These are phyloP conservation scores for Sclerodermus sp. DNA, from an alignment of 2,888 invertebrate species.

Conservation along the genomic window DNA sequence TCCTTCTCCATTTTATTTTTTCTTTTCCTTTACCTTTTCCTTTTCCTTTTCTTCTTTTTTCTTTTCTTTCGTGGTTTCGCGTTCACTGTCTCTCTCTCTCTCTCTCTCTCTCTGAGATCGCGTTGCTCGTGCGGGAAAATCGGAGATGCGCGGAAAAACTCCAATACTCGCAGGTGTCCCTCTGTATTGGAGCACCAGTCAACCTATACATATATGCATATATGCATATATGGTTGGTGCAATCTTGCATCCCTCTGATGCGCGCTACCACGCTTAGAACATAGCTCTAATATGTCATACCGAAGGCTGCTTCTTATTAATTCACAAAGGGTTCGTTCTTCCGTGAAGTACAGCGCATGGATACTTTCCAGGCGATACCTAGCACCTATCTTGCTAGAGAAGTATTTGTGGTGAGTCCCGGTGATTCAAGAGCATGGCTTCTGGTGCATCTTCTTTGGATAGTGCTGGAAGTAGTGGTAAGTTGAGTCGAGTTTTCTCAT, in stretches of 20 bases:
- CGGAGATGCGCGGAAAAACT: background rate
- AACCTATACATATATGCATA: background rate
- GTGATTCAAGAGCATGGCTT: constrained; percentile 66
- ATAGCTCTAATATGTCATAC: constrained; percentile 46
- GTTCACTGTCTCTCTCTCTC: background rate
- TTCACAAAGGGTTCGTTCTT: constrained; percentile 48
- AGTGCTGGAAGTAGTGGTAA: constrained; percentile 77
- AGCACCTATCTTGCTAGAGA: constrained; percentile 38
- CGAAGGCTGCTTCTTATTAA: constrained; percentile 45
- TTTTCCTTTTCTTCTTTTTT: too few species aligned
- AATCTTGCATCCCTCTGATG: constrained; percentile 32
- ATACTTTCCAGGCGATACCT: constrained; percentile 50
- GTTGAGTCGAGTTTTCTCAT: constrained; percentile 41
- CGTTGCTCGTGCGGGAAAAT: background rate
- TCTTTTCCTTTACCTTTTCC: too few species aligned
- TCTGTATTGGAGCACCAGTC: background rate
- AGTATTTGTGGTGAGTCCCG: constrained; percentile 29
- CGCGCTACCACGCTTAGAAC: constrained; percentile 27
- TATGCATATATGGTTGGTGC: constrained; percentile 25
- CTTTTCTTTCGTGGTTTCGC: constrained; percentile 6
- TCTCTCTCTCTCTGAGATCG: background rate
- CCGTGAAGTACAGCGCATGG: constrained; percentile 46
- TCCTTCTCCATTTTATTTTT: too few species aligned
- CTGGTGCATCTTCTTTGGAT: constrained; percentile 77
- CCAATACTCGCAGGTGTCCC: background rate